Evolutionary conservation across 2,888 invertebrate species (phyloP), one percentile per base, ranked within the genome.

Genomic region (Cataglyphis altisquamis): DNA sequence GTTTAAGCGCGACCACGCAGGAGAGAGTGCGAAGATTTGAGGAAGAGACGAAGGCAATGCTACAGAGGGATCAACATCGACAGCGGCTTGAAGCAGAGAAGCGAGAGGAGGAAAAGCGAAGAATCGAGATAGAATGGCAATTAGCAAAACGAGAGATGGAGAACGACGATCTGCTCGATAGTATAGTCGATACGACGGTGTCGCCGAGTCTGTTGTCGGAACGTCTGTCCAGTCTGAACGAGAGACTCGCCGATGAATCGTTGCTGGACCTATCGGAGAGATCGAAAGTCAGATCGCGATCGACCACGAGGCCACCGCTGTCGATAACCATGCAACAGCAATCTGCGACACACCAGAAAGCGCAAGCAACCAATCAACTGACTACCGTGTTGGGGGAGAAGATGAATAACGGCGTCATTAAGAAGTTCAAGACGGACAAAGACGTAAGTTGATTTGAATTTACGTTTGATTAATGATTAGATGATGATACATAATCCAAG

Each of bases 31-130:
- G 97, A 91, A 96, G 97, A 93, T 97, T 97, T 94, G 97, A 97
- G 93, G 96, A 97, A 93, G 98, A 98, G 95, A 97, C 97, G 2
- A 96, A 97, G 94, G 96, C 97, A 80, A 96, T 97, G 95, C 94
- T 98, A 32, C 95, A 94, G 81, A 93, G 95, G 75, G 95, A 95
- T 90, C 94, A 94, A 83, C 90, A 93, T 88, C 92, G 92, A 12
- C 93, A 93, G 81, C 91, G 93, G 83, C 91, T 93, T 48, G 93
- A 94, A 83, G 93, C 94, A n/a, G 93, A 94, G 86, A 94, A 94
- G 94, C 91, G 95, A 91, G 96, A 96, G 92, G 95, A 95, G 87
- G 96, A 96, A 89, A 95, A 91, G 90, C 94, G 93, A 45, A 95
- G 95, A 83, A 94, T 96, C 29, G 96, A 96, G 84, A 94, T 95